Conservation (phyloP, 1,140 invertebrate genomes). For the Mizuhopecten yessoensis region DNA sequence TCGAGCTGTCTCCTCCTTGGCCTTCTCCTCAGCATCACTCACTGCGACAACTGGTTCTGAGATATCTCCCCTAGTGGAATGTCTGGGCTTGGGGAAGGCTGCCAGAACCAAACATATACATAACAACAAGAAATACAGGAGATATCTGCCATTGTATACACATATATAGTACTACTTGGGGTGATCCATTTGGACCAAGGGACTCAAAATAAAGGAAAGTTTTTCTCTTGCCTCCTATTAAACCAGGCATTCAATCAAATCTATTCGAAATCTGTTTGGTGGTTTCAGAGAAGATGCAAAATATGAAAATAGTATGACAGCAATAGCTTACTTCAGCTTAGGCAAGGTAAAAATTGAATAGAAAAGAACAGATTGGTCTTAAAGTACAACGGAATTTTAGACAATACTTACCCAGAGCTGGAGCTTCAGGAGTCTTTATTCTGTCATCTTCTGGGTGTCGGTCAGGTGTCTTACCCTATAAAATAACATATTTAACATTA, state of each 20-base stretch:
- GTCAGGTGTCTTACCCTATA: neutral
- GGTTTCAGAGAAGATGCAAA: no score
- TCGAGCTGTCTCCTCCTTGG: constrained; percentile 2
- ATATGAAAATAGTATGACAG: no score
- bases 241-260: no score
- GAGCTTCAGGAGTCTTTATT: constrained; percentile 75
- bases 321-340: no score
- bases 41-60: constrained; percentile 65
- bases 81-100: constrained; percentile 70
- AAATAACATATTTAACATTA: neutral
- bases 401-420: constrained; percentile 70
- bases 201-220: no score
- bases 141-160: neutral
- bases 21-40: constrained; percentile 61
- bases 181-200: no score
- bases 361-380: no score
- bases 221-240: no score
- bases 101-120: neutral
- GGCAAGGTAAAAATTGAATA: no score
- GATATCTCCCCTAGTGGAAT: constrained; percentile 62
- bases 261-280: no score
- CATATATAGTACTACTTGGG: neutral
- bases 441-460: constrained; percentile 48
- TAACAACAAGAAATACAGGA: no score
- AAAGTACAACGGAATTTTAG: no score